Evolutionary conservation across 2,113 vertebrate species (phyloP).

Genomic region (Orcinus orca): DNA sequence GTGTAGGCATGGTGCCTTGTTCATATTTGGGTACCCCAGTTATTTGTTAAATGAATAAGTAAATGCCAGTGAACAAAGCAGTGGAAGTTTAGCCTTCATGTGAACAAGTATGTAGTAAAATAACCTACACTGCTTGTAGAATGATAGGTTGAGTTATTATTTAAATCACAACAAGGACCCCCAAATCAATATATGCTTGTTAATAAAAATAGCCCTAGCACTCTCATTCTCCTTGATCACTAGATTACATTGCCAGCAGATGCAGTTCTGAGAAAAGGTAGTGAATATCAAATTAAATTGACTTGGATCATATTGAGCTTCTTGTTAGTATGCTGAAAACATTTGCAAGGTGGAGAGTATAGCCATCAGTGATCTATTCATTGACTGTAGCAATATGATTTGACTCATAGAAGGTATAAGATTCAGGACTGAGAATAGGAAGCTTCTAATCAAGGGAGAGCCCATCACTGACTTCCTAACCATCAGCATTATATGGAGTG

Average conservation of each 20-base stretch:
- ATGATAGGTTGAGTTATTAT: not conserved
- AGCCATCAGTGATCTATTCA: not conserved
- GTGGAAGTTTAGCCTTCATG: not conserved
- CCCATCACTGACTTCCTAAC: not conserved
- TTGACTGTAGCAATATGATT: not conserved
- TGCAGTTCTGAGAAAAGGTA: conserved; percentile 23
- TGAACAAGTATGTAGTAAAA: not conserved
- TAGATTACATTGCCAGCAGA: not conserved
- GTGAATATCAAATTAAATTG: conserved; percentile 17
- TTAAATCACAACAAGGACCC: not conserved
- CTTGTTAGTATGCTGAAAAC: conserved; percentile 34
- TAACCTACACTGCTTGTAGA: not conserved
- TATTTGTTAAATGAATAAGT: not conserved
- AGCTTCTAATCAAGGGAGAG: not conserved
- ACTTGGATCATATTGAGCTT: not conserved
- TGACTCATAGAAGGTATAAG: not conserved
- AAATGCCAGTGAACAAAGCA: not conserved
- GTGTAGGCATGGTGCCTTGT: not conserved
- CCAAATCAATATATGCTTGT: not conserved
- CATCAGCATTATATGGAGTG: not conserved
- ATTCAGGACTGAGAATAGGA: not conserved
- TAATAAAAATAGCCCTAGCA: not conserved
- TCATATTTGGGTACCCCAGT: not conserved
- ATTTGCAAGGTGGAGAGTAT: not conserved
- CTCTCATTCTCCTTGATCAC: not conserved